Evolutionary conservation across 2,888 invertebrate species (phyloP), one percentile per base, ranked within the genome.

Genomic region (Parthenolecanium corni): DNA sequence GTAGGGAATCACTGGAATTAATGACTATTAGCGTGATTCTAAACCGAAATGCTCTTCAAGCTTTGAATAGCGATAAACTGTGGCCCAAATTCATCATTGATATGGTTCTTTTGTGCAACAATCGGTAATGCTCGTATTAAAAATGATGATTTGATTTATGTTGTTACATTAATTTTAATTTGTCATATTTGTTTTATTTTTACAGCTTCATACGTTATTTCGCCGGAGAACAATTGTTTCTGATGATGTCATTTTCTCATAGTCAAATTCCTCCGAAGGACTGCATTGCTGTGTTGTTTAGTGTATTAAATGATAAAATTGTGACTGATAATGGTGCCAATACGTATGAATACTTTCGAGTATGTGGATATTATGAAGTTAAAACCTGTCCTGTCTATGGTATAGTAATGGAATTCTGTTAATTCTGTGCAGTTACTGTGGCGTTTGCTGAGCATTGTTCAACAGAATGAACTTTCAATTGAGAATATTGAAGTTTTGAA

Each of bases 81-180:
- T 94, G 91, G 89, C 87, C 90, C 68, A 84, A 85, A 64, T 91
- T 94, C 70, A 84, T 93, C 57, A 84, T 92, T 66, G 92, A 91
- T 71, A 78, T 94, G 67, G 84, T 94, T 70, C 79, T 95, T 47
- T 80, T 89, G 68, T 91, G 90, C 54, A 69, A 69, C 64, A 70
- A 71, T 66, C 69, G 71, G 71, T 71, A 42, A 14, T 3, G 44
- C 4, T 9, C 3, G 14, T 42, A 42, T 42, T 42, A 38, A 38
- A 6, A 11, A 38, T 38, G 9, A 12, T 38, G 14, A 38, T 18
- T 42, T 42, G 44, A 62, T 38, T 16, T n/a, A n/a, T n/a, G n/a
- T n/a, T 38, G n/a, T 12, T 61, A 24, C 51, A 38, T 61, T 56
- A 62, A 12, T 51, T 11, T 2, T 46, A 25, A 12, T 16, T 40